phyloP scores from a whole-genome alignment of 2,888 invertebrate genomes.

The Microctonus aethiopoides region DNA sequence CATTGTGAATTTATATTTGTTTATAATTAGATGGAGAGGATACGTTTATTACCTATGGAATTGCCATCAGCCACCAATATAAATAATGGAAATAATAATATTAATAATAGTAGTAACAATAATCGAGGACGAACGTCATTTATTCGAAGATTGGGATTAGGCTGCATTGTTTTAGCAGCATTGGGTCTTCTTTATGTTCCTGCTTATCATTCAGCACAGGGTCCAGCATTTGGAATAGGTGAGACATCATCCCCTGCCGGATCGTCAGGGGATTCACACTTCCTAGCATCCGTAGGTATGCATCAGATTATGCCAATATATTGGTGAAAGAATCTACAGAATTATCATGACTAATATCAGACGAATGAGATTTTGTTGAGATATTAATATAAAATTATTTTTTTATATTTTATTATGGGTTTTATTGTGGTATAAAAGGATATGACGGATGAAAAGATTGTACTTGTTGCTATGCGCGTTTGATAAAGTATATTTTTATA shows the following conservation, averaged over 20 bases:
- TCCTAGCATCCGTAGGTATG: constrained; percentile 62
- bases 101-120: constrained; percentile 41
- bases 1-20: not conserved
- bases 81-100: no score
- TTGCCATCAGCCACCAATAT: constrained; percentile 57
- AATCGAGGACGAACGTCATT: constrained; percentile 59
- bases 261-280: constrained; percentile 53
- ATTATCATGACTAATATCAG: not conserved
- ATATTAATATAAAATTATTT: not conserved
- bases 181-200: constrained; percentile 63
- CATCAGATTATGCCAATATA: constrained; percentile 43
- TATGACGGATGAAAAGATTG: not conserved
- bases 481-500: not conserved
- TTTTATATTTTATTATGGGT: not conserved
- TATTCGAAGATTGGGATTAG: constrained; percentile 56
- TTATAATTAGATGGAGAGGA: constrained; percentile 58
- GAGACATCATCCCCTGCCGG: constrained; percentile 58
- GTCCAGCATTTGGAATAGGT: constrained; percentile 62
- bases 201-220: constrained; percentile 64
- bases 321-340: not conserved
- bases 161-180: constrained; percentile 59
- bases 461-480: not conserved
- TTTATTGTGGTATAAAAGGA: not conserved
- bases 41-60: constrained; percentile 59
- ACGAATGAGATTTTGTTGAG: not conserved